Evolutionary conservation across 2,888 invertebrate genomes (phyloP).

Genomic region (Hyppa rectilinea): DNA sequence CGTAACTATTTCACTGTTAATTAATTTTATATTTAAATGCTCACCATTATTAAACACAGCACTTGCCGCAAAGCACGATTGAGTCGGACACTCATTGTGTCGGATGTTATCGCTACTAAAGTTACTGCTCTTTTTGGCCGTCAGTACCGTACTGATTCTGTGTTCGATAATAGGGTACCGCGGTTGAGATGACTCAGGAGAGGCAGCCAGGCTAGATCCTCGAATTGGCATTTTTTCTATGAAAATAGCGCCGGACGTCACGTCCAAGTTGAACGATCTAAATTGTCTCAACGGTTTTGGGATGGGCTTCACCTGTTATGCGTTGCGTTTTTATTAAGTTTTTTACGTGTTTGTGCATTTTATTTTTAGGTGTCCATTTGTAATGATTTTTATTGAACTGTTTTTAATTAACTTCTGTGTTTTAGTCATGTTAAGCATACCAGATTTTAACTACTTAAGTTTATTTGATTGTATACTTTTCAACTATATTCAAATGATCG

Average conservation of each 20-base stretch:
- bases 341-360: conserved; percentile 45
- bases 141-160: conserved; percentile 79
- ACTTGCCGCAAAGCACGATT: conserved; percentile 68
- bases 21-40: conserved; percentile 51
- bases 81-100: conserved; percentile 69
- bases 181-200: conserved; percentile 77
- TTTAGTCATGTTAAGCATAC: not conserved
- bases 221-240: conserved; percentile 71
- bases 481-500: not conserved
- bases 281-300: conserved; percentile 77
- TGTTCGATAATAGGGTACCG: conserved; percentile 75
- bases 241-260: conserved; percentile 83
- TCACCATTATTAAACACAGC: conserved; percentile 74
- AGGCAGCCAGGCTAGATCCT: conserved; percentile 76
- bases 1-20: conserved; percentile 64
- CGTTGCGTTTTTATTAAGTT: conserved; percentile 51
- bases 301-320: conserved; percentile 66
- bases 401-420: conserved; percentile 9
- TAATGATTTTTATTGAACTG: conserved; percentile 1
- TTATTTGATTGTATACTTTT: not conserved
- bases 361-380: conserved; percentile 20
- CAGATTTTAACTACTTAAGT: not conserved
- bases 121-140: conserved; percentile 75
- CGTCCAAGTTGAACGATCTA: conserved; percentile 86
- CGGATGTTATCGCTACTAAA: conserved; percentile 69